Conservation (phyloP, 2,888 invertebrate species). For the Diadegma fenestrale region DNA sequence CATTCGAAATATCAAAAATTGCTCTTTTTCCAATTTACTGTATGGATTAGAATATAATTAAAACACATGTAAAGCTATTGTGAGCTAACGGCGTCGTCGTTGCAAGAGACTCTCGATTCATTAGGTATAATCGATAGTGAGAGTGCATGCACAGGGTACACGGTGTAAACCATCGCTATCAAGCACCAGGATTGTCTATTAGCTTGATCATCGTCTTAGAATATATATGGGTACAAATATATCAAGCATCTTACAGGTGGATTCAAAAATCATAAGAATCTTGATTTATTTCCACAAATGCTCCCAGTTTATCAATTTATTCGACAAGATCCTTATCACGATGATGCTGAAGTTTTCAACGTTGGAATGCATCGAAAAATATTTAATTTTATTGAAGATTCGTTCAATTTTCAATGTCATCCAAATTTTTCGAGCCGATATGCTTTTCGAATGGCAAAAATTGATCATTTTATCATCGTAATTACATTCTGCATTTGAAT, state of each 20-base stretch:
- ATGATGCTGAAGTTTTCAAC: no score
- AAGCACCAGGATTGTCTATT: slow-evolving; percentile 52
- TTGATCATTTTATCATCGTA: no score
- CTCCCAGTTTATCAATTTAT: background rate
- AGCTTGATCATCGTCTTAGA: slow-evolving; percentile 38
- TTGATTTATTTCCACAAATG: background rate
- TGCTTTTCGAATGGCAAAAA: no score
- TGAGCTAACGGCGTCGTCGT: slow-evolving; percentile 53
- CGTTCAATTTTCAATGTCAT: no score
- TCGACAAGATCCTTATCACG: no score
- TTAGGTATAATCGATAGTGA: slow-evolving; percentile 62
- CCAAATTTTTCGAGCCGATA: no score
- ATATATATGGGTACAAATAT: slow-evolving; percentile 37
- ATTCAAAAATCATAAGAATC: background rate
- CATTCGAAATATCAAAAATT: no score
- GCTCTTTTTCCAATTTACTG: background rate
- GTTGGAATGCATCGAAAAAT: no score
- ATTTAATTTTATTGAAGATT: no score
- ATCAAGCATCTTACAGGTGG: slow-evolving; percentile 16
- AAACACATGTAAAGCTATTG: background rate
- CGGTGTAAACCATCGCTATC: slow-evolving; percentile 60
- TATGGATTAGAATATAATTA: background rate
- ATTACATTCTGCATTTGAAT: no score
- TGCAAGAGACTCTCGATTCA: slow-evolving; percentile 54
- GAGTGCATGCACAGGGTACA: slow-evolving; percentile 61